These are phyloP conservation scores for Latheticus oryzae DNA, from an alignment of 2,888 invertebrate genomes.

Conservation along the genomic window DNA sequence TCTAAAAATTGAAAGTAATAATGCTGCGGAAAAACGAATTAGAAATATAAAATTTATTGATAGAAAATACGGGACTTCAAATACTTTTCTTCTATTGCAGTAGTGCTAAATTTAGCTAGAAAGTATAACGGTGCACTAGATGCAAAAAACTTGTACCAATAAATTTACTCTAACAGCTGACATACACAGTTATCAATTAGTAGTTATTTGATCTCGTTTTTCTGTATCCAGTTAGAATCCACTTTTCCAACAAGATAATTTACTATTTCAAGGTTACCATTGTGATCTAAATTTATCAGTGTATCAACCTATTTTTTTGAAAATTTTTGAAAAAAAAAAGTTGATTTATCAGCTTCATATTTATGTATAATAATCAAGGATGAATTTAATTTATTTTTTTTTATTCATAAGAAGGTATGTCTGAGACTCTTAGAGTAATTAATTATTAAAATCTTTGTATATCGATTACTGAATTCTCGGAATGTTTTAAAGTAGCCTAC, in stretches of 20 bases:
- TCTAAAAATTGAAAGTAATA: conserved; percentile 4
- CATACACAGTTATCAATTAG: conserved; percentile 4
- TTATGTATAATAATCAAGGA: no score
- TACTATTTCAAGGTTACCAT: conserved; percentile 29
- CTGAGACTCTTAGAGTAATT: conserved; percentile 5
- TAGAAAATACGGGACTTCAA: no score
- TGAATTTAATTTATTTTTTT: no score
- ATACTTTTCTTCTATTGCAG: no score
- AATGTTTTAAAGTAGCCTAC: no score
- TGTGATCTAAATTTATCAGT: conserved; percentile 30
- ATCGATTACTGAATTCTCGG: no score
- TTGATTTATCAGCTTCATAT: no score
- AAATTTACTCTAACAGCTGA: conserved; percentile 6
- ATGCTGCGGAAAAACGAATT: conserved; percentile 1
- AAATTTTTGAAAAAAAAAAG: no score
- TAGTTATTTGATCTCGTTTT: conserved; percentile 23
- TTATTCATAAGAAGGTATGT: background rate
- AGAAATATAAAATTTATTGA: no score
- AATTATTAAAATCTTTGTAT: no score
- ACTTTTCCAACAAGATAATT: conserved; percentile 36
- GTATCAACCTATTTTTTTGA: no score
- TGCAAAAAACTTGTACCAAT: conserved; percentile 7
- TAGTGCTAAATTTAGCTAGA: no score
- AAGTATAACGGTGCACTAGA: background rate
- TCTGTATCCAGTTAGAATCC: conserved; percentile 8